Evolutionary conservation across 2,797 vertebrate genomes (phyloP).

Genomic region (Apogon hyalosoma): DNA sequence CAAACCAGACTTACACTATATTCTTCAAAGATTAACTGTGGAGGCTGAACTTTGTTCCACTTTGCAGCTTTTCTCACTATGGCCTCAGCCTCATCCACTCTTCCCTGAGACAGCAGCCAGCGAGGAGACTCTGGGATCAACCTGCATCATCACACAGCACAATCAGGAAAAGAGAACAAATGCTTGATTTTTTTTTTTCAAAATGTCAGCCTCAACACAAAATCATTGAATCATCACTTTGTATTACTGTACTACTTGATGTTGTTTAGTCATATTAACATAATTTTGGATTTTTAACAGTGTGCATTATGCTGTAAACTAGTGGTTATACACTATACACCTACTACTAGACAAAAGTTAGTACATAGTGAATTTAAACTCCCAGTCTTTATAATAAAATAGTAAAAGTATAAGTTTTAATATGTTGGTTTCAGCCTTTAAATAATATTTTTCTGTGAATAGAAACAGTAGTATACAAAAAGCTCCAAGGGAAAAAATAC

Average conservation of each 20-base stretch:
- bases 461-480: neutral
- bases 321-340: no score
- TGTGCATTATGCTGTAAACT: no score
- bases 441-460: neutral
- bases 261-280: no score
- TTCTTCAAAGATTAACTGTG: constrained; percentile 64
- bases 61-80: constrained; percentile 74
- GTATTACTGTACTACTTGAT: no score
- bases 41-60: constrained; percentile 73
- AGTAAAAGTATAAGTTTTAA: no score
- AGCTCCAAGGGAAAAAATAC: neutral
- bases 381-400: no score
- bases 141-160: constrained; percentile 56
- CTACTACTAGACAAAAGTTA: no score
- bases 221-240: no score
- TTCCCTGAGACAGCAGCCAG: constrained; percentile 78
- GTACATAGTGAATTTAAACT: no score
- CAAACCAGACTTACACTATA: constrained; percentile 23
- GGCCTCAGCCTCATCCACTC: constrained; percentile 71
- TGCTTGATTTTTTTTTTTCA: no score
- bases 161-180: neutral
- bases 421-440: neutral
- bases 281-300: no score
- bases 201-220: no score
- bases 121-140: constrained; percentile 82